These are phyloP conservation scores for Etheostoma spectabile DNA, from an alignment of 2,113 vertebrate genomes.

Conservation along the genomic window DNA sequence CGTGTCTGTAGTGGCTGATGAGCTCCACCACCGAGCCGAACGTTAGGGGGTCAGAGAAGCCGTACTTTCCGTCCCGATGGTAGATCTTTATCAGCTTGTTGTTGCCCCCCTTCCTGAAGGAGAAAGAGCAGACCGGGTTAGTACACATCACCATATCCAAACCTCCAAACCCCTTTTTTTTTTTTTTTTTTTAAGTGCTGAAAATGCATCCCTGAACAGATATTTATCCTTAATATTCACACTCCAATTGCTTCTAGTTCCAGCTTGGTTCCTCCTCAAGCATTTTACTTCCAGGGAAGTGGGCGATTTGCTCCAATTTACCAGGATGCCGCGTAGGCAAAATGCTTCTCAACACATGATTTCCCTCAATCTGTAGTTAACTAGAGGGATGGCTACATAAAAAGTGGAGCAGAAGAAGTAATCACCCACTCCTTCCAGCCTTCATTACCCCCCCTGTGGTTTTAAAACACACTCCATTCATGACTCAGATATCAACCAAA, in stretches of 20 bases:
- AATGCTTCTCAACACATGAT: slow-evolving; percentile 31
- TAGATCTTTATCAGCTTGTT: slow-evolving; percentile 99
- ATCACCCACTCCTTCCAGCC: background rate
- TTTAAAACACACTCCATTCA: background rate
- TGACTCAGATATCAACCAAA: background rate
- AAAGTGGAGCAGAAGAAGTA: slow-evolving; percentile 7
- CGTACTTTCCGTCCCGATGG: slow-evolving; percentile 93
- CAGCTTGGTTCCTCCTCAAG: background rate
- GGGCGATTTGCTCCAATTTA: slow-evolving; percentile 38
- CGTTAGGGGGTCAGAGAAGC: slow-evolving; percentile 96
- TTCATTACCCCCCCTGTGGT: background rate
- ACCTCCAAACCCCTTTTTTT: too few species aligned
- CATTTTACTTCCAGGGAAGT: slow-evolving; percentile 26
- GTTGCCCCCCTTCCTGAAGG: slow-evolving; percentile 94
- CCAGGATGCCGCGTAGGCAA: slow-evolving; percentile 16
- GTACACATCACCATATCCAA: background rate
- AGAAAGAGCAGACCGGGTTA: background rate
- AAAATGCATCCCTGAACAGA: background rate
- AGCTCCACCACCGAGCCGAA: slow-evolving; percentile 96
- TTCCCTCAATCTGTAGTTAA: slow-evolving; percentile 28
- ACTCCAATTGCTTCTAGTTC: background rate
- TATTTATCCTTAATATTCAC: background rate
- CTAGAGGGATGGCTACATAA: background rate
- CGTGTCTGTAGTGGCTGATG: slow-evolving; percentile 95
- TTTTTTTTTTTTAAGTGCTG: too few species aligned